Base-by-base conservation (phyloP, 2,113 vertebrate species). In the Chinchilla lanigera region DNA sequence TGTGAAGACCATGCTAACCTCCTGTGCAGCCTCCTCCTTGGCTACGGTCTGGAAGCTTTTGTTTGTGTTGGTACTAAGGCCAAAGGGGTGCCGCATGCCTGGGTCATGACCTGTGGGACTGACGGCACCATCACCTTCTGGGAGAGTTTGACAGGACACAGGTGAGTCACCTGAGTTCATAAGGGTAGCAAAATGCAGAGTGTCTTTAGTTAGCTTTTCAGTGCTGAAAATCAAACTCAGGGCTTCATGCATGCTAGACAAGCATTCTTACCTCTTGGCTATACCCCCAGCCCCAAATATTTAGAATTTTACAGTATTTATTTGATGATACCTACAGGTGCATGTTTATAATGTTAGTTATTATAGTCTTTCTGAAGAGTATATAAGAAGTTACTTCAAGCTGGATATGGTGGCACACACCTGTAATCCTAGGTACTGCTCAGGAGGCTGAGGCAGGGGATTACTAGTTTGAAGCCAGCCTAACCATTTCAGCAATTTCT, bases 31-130 rank as follows among this genome's bases (percentile, higher is more conserved):
- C 99, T 99, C 90, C 98, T 99, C 89, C 99, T 99, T 89, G 99
- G 99, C 7, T 99, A 99, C 89, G 99, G 99, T 14, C 95, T 99
- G 96, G 99, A 99, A 97, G 99, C 99, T 4, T 99, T 99, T 94
- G 99, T 99, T n/a, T 99, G 99, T 97, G 99, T 99, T 82, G 99
- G 99, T 89, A 99, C 99, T 87, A 99, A 99, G 98, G 99, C 98
- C 69, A 99, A 99, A 98, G 99, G 98, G 78, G 98, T 97, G 7
- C 98, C 99, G 7, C 99, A 99, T 60, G 98, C 99, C 7, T 99
- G 99, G 99, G 99, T 99, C 58, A 98, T 99, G 99, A 99, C 99
- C 47, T 98, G 98, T 92, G 99, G 99, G 0, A 99, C 99, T n/a
- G 99, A 99, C 84, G 99, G 99, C 89, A 98, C 98, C 41, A 95